These are phyloP conservation scores for Sebastes cheni DNA, from an alignment of 2,797 vertebrate species.

Conservation along the genomic window DNA sequence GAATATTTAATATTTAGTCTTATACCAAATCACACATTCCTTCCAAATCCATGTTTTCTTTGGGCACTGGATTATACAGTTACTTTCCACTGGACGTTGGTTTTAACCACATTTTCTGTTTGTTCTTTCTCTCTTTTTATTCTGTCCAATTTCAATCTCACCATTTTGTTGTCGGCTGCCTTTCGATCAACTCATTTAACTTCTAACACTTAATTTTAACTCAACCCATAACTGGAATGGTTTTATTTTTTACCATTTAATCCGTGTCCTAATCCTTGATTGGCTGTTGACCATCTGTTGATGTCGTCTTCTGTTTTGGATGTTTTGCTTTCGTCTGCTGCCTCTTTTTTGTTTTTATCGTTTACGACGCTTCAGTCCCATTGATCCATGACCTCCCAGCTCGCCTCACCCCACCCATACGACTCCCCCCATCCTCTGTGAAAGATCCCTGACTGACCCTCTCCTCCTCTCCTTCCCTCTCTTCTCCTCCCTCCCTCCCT, in stretches of 20 bases:
- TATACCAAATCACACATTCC: slow-evolving; percentile 37
- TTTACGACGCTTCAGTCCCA: slow-evolving; percentile 48
- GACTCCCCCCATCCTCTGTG: slow-evolving; percentile 49
- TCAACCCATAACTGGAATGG: slow-evolving; percentile 61
- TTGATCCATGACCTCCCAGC: slow-evolving; percentile 52
- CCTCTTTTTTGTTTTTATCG: slow-evolving; percentile 6
- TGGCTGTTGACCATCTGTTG: slow-evolving; percentile 39
- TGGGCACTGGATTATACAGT: slow-evolving; percentile 46
- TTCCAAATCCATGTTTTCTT: slow-evolving; percentile 58
- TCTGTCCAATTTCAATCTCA: slow-evolving; percentile 72
- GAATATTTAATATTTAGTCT: neutral
- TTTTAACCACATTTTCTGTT: slow-evolving; percentile 77
- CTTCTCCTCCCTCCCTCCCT: slow-evolving; percentile 17
- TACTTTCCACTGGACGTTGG: slow-evolving; percentile 45
- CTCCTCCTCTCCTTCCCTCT: slow-evolving; percentile 53
- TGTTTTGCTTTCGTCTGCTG: slow-evolving; percentile 47
- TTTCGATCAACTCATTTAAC: slow-evolving; percentile 48
- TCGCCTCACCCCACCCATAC: slow-evolving; percentile 61
- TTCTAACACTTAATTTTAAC: slow-evolving; percentile 35
- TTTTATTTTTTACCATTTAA: slow-evolving; percentile 26
- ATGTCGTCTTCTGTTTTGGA: slow-evolving; percentile 20
- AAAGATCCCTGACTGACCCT: slow-evolving; percentile 74
- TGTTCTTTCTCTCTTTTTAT: slow-evolving; percentile 78
- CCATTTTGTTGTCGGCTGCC: slow-evolving; percentile 55
- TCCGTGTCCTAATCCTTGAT: slow-evolving; percentile 7